Evolutionary conservation across 2,797 vertebrate genomes (phyloP), one percentile per base, ranked within the genome.

Genomic region (Syngnathus rostellatus): DNA sequence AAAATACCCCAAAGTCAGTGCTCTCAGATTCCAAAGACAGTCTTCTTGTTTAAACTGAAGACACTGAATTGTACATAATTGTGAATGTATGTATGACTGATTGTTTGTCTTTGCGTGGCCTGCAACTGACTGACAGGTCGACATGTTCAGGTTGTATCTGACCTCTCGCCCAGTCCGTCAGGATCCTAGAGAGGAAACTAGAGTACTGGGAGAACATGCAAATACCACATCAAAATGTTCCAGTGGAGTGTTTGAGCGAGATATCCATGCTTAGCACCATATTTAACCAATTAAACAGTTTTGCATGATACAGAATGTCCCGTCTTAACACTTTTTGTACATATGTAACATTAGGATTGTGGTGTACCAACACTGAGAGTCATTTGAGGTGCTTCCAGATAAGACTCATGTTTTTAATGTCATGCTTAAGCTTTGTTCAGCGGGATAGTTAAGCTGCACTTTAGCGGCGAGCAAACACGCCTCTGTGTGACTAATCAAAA

Each of bases 401-500:
- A 38, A 41, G n/a, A 62, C 10, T 38, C 21, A 68, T 25, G 17
- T 31, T 68, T 70, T 39, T 46, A 41, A 62, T 21, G 63, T 39
- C 46, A 12, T 17, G 4, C 17, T 19, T 50, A 37, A 48, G 25
- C 45, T 31, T 10, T 37, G 4, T 31, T 46, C 17, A 45, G 38
- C 51, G 38, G 50, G 7, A 2, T 51, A 51, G 50, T 59, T 71
- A 69, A 1, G 72, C 68, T 65, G 57, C 54, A 40, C 55, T 64
- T 64, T 72, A 14, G 68, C 69, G 69, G 38, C 2, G 4, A 68
- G 63, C 57, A 65, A 63, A 72, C 63, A 64, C 17, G 31, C 64
- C 62, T 72, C 9, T 12, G 6, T 73, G 68, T 76, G 79, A 86
- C 64, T 85, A 80, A 84, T 66, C 51, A 72, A 72, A 72, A 54